Conservation (phyloP, 2,888 invertebrate genomes). For the Caenorhabditis plicata region DNA sequence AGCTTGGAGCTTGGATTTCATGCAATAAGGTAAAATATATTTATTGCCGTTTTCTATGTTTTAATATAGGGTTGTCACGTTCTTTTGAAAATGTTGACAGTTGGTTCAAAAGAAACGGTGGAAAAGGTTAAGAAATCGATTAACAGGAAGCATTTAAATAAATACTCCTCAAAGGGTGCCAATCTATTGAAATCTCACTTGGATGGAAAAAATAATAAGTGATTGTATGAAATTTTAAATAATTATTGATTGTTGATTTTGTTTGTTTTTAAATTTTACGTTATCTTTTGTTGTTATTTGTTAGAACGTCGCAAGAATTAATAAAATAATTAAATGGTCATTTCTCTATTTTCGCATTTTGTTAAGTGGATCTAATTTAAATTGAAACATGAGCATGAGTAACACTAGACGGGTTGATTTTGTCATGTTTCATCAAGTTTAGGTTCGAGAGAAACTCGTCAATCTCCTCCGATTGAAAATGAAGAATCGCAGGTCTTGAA, state of each 20-base stretch:
- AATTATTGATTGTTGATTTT: not conserved
- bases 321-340: too few species aligned
- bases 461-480: too few species aligned
- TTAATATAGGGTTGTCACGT: constrained; percentile 53
- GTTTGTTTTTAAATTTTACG: not conserved
- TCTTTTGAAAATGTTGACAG: constrained; percentile 51
- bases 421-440: too few species aligned
- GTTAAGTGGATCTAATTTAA: too few species aligned
- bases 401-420: too few species aligned
- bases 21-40: constrained; percentile 46
- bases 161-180: constrained; percentile 44
- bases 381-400: too few species aligned
- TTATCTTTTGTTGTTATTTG: constrained; percentile 2
- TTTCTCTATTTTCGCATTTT: too few species aligned
- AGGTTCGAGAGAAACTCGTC: too few species aligned
- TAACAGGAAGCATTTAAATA: constrained; percentile 33
- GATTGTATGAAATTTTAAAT: too few species aligned
- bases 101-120: constrained; percentile 36
- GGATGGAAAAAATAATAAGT: constrained; percentile 16
- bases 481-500: constrained; percentile 2
- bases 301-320: too few species aligned
- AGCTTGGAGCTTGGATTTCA: constrained; percentile 51
- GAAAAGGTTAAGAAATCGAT: constrained; percentile 34
- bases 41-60: not conserved
- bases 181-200: constrained; percentile 25